Evolutionary conservation across 2,113 vertebrate species (phyloP).

Genomic region (Cinclus mexicanus): DNA sequence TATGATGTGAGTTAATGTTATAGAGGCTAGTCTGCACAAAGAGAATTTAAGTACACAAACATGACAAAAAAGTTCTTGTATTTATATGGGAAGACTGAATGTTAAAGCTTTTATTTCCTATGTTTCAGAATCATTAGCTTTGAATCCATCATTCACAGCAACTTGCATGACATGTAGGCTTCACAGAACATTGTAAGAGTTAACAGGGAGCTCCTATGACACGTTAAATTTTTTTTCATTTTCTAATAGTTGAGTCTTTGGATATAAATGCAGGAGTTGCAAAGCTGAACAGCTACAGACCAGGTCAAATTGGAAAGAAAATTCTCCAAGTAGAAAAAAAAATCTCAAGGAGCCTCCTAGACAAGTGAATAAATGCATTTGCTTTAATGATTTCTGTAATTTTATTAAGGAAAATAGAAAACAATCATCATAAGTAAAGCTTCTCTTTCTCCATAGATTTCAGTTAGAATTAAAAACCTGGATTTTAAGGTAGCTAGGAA

Average conservation of each 20-base stretch:
- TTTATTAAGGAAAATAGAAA: background rate
- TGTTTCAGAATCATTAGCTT: background rate
- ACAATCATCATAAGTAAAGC: background rate
- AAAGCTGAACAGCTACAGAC: background rate
- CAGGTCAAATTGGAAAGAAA: background rate
- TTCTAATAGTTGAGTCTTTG: background rate
- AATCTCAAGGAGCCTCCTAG: background rate
- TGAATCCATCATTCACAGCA: background rate
- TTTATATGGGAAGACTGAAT: background rate
- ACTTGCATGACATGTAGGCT: background rate
- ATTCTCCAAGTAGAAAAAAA: background rate
- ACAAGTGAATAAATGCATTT: background rate
- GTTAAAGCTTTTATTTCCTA: background rate
- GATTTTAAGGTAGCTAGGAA: background rate
- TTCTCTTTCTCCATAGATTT: background rate
- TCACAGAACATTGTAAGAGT: background rate
- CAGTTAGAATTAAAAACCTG: background rate
- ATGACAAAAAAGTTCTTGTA: background rate
- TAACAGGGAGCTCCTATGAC: background rate
- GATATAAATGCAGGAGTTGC: background rate
- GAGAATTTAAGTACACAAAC: background rate
- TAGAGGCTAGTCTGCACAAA: background rate
- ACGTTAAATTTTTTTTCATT: background rate
- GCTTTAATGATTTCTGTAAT: background rate
- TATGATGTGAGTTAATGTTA: background rate